Percentiles rank a stretch among this genome's conserved stretches.
These are phyloP conservation scores for Caenorhabditis panamensis DNA, from an alignment of 2,888 invertebrate genomes.

Conservation along the genomic window DNA sequence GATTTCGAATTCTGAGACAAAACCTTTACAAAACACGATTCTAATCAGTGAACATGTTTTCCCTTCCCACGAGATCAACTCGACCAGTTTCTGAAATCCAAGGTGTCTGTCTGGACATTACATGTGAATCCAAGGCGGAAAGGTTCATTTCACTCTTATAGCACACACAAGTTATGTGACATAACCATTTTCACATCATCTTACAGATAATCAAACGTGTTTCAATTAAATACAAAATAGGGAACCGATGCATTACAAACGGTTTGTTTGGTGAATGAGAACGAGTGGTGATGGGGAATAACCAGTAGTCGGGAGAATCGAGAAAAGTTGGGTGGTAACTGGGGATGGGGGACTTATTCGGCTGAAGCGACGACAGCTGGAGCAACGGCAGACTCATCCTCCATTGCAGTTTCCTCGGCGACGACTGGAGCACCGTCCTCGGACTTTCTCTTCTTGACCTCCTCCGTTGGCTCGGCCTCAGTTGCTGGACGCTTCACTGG, in stretches of 20 bases:
- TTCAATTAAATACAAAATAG: neutral
- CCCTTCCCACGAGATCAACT: no score
- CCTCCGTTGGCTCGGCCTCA: constrained; percentile 25
- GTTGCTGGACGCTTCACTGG: constrained; percentile 60
- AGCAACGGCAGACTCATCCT: neutral
- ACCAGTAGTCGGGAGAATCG: neutral
- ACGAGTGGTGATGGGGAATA: neutral
- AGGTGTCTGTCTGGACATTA: no score
- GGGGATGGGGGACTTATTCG: neutral
- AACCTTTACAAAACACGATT: no score
- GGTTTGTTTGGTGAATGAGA: neutral
- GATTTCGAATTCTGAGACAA: neutral
- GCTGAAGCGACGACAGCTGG: neutral
- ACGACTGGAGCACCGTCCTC: constrained; percentile 16
- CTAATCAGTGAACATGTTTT: no score
- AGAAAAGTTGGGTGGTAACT: neutral
- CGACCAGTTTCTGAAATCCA: no score
- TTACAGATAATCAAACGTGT: neutral
- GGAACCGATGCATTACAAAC: neutral
- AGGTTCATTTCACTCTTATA: neutral
- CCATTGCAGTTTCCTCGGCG: constrained; percentile 8
- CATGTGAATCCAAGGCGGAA: neutral
- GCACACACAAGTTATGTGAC: no score
- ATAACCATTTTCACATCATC: neutral
- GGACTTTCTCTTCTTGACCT: constrained; percentile 45